Percentiles rank a stretch among this genome's conserved stretches.
Conservation (phyloP, 2,113 vertebrate genomes). For the Forbesichthys agassizii region DNA sequence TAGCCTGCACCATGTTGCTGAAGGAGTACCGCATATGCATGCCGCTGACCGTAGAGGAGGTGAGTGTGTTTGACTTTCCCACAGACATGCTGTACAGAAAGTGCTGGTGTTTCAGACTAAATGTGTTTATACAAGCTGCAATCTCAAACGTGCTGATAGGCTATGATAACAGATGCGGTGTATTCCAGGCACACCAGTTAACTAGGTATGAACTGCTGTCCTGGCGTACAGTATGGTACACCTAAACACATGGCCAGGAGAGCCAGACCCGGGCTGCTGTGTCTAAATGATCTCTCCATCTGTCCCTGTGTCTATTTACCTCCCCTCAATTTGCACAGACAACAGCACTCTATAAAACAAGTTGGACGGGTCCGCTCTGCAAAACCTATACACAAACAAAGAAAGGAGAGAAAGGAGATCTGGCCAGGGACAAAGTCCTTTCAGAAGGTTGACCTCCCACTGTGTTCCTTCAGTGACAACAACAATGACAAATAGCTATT, state of each 20-base stretch:
- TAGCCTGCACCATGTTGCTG: slow-evolving; percentile 80
- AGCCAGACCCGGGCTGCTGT: slow-evolving; percentile 3
- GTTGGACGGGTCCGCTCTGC: slow-evolving; percentile 61
- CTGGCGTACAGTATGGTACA: not conserved
- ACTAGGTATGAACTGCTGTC: not conserved
- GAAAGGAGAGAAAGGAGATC: slow-evolving; percentile 5
- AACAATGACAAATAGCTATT: slow-evolving; percentile 62
- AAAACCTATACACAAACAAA: slow-evolving; percentile 40
- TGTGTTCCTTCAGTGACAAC: slow-evolving; percentile 31
- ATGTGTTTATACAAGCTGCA: slow-evolving; percentile 22
- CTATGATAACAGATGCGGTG: slow-evolving; percentile 37
- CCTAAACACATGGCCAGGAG: slow-evolving; percentile 37
- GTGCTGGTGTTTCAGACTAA: slow-evolving; percentile 1
- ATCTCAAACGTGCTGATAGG: slow-evolving; percentile 42
- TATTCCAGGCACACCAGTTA: slow-evolving; percentile 16
- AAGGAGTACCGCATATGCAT: slow-evolving; percentile 94
- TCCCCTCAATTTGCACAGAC: not conserved
- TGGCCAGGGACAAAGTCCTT: slow-evolving; percentile 24
- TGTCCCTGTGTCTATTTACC: not conserved
- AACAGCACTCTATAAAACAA: slow-evolving; percentile 33
- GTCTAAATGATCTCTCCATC: slow-evolving; percentile 31
- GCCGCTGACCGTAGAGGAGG: slow-evolving; percentile 93
- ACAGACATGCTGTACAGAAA: slow-evolving; percentile 6
- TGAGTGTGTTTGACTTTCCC: slow-evolving; percentile 72
- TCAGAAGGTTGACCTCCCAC: slow-evolving; percentile 32